phyloP scores from a whole-genome alignment of 2,797 vertebrate genomes.

The Pitangus sulphuratus region DNA sequence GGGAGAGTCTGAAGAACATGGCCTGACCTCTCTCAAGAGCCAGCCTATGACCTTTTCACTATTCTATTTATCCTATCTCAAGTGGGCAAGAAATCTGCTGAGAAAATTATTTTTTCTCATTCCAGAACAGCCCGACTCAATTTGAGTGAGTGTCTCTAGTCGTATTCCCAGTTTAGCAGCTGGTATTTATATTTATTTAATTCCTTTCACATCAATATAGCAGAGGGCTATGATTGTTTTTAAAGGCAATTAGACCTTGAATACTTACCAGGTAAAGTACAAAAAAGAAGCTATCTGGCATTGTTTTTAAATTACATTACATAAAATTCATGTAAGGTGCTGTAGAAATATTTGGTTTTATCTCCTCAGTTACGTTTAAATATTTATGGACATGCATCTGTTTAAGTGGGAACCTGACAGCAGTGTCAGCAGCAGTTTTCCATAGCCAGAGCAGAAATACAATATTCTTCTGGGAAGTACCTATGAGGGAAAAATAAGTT shows the following conservation, averaged over 20 bases:
- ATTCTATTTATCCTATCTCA: not conserved
- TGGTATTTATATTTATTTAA: not conserved
- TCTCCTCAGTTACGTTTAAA: not conserved
- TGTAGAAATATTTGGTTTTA: not conserved
- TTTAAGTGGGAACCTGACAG: not conserved
- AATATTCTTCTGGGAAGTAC: not conserved
- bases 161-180: not conserved
- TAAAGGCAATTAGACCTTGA: not conserved
- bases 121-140: not conserved
- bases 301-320: slow-evolving; percentile 23
- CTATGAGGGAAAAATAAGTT: not conserved
- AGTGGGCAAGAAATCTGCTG: not conserved
- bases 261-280: not conserved
- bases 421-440: not conserved
- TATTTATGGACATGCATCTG: not conserved
- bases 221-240: not conserved
- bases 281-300: not conserved
- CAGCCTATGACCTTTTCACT: not conserved
- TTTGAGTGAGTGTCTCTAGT: not conserved
- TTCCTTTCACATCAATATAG: not conserved
- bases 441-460: not conserved
- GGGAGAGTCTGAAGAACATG: not conserved
- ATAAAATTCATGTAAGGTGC: not conserved
- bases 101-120: not conserved
- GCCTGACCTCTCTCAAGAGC: not conserved